Percentiles rank a stretch among this genome's conserved stretches.
Evolutionary conservation across 92 coral and sea anemone genomes (phyloP).

Genomic region (Meandrina meandrites): DNA sequence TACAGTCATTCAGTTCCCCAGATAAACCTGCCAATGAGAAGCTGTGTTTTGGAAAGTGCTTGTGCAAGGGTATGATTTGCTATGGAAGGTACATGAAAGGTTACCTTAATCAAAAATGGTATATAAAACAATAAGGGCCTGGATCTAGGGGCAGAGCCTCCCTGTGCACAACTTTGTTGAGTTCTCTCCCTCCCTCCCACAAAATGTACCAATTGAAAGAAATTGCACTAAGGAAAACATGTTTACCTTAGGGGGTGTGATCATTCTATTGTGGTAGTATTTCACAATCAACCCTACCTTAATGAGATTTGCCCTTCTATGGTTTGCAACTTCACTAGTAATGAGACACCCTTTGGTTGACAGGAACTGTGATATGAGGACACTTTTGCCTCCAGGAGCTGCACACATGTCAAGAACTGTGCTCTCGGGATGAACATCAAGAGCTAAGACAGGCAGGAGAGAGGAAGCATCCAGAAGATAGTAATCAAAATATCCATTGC

Average conservation of each 20-base stretch:
- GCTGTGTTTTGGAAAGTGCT: no score
- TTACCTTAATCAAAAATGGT: no score
- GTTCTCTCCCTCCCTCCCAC: no score
- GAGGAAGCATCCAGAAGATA: slow-evolving; percentile 70
- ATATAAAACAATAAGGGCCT: no score
- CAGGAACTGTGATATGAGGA: slow-evolving; percentile 54
- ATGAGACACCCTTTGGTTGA: slow-evolving; percentile 49
- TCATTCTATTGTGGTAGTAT: not conserved
- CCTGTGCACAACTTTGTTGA: no score
- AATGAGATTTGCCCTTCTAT: slow-evolving; percentile 43
- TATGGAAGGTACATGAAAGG: no score
- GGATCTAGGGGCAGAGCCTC: no score
- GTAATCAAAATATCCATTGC: slow-evolving; percentile 59
- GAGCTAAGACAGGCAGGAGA: slow-evolving; percentile 54
- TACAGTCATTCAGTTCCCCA: no score
- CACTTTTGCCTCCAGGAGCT: slow-evolving; percentile 72
- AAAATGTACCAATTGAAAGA: not conserved
- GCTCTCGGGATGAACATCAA: slow-evolving; percentile 36
- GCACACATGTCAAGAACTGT: slow-evolving; percentile 74
- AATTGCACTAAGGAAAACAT: not conserved
- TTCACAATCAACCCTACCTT: slow-evolving; percentile 36
- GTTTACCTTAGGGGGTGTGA: not conserved
- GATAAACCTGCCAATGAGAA: no score
- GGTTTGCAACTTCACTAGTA: slow-evolving; percentile 53
- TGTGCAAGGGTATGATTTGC: no score